Percentiles rank a stretch among this genome's conserved stretches.
phyloP scores from a whole-genome alignment of 2,797 vertebrate species.

The Hozukius guyotensis region DNA sequence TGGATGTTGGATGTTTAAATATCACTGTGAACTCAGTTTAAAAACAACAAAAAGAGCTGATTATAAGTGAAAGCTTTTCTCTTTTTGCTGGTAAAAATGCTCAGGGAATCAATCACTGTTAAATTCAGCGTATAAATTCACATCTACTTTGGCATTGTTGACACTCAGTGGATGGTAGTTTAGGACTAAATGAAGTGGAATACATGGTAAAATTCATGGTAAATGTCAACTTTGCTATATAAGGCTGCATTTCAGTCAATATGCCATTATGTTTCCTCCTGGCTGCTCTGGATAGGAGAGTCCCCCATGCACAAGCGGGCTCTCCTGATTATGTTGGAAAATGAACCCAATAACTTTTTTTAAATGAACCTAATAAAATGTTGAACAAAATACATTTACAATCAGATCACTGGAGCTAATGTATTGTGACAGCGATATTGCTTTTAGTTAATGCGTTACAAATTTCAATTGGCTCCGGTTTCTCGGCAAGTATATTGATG shows the following conservation, averaged over 20 bases:
- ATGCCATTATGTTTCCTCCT: constrained; percentile 11
- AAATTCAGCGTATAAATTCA: constrained; percentile 8
- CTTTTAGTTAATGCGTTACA: constrained; percentile 37
- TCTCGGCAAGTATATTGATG: constrained; percentile 20
- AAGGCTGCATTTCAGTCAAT: constrained; percentile 20
- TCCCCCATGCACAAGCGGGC: neutral
- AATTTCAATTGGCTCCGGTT: constrained; percentile 33
- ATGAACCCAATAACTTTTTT: constrained; percentile 28
- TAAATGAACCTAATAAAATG: constrained; percentile 26
- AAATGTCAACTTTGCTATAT: constrained; percentile 7
- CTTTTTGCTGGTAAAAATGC: neutral
- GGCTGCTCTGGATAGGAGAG: neutral
- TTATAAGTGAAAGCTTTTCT: neutral
- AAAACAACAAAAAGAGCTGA: neutral
- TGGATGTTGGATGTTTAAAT: constrained; percentile 4
- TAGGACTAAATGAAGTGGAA: constrained; percentile 1
- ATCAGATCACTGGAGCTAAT: constrained; percentile 44
- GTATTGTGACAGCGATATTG: constrained; percentile 43
- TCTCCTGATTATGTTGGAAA: constrained; percentile 15
- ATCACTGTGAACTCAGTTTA: neutral
- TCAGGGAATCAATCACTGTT: neutral
- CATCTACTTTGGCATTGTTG: constrained; percentile 10
- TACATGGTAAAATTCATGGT: neutral
- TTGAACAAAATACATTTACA: constrained; percentile 37
- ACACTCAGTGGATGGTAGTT: neutral